Base-by-base conservation (phyloP, 2,113 vertebrate species). In the Campylomormyrus numenius region DNA sequence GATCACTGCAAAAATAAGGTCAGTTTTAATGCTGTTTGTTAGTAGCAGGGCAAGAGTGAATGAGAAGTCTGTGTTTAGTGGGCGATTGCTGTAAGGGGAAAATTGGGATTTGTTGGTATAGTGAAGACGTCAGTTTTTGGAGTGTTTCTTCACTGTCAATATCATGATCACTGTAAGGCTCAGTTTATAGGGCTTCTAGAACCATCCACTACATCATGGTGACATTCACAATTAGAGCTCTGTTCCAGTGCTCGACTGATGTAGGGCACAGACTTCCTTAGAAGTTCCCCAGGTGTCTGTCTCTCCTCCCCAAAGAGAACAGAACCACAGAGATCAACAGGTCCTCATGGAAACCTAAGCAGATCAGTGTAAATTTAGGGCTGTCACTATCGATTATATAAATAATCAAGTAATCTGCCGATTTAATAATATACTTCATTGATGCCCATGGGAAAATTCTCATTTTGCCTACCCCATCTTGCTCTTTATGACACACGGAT, bases 1-100 rank as follows among this genome's bases (percentile, higher is more conserved):
- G 95, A 97, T 92, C 95, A 96, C 93, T 97, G 96, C 93, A 96
- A 96, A 93, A 94, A 97, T 90, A 96, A 87, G 85, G 85, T 87
- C 7, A 56, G 31, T 21, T 48, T 46, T 24, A n/a, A 42, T 19
- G 19, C 3, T n/a, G 45, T 46, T 85, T 85, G 19, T n/a, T 48
- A 1, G 13, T 39, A 45, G 77, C 50, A 10, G 46, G 2, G 46
- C 19, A 1, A 17, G 74, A 80, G 39, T 19, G 42, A 24, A 6
- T 27, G 19, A 24, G 31, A 21, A 31, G 77, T 15, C 19, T 11
- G 58, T 62, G 62, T 66, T n/a, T 27, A 66, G 11, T 66, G n/a
- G n/a, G 0, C 8, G 9, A 66, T 66, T 66, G 62, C 58, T 66
- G 7, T 9, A n/a, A 9, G 62, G 9, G 62, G 62, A 27, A 27